Percentiles rank a stretch among this genome's conserved stretches.
Evolutionary conservation across 2,888 invertebrate genomes (phyloP).

Genomic region (Esperia sulphurella): DNA sequence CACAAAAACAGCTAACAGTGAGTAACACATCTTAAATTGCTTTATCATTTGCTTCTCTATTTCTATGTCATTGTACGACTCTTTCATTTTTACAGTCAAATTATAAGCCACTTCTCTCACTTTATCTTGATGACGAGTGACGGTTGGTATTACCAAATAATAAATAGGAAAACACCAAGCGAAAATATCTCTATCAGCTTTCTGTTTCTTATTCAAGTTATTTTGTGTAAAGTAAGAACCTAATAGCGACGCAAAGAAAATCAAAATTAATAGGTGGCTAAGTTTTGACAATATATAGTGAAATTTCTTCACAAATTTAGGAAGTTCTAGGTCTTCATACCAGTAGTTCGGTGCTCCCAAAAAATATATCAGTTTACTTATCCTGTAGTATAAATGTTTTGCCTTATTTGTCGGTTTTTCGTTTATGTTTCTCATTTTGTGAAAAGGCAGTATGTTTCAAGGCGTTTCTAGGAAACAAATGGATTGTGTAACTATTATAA

Average conservation of each 20-base stretch:
- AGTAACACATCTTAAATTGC: conserved; percentile 27
- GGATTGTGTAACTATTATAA: no score
- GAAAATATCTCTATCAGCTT: conserved; percentile 11
- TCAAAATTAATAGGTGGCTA: not conserved
- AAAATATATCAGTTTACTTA: not conserved
- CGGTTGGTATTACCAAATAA: conserved; percentile 3
- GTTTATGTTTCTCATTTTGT: not conserved
- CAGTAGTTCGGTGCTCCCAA: conserved; percentile 2
- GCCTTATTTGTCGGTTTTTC: not conserved
- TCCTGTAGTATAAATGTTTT: not conserved
- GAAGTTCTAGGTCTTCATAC: not conserved
- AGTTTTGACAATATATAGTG: conserved; percentile 4
- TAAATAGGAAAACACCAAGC: conserved; percentile 13
- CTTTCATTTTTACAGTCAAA: conserved; percentile 21
- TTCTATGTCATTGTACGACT: conserved; percentile 31
- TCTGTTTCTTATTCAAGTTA: conserved; percentile 22
- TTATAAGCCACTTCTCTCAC: conserved; percentile 4
- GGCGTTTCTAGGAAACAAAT: no score
- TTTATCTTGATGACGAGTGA: conserved; percentile 1
- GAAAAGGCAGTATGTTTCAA: no score
- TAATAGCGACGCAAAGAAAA: conserved; percentile 12
- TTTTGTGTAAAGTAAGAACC: conserved; percentile 25
- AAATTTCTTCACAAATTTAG: not conserved
- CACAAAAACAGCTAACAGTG: conserved; percentile 8
- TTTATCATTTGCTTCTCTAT: conserved; percentile 42